phyloP scores from a whole-genome alignment of 2,888 invertebrate genomes.

The Mechanitis mazaeus region DNA sequence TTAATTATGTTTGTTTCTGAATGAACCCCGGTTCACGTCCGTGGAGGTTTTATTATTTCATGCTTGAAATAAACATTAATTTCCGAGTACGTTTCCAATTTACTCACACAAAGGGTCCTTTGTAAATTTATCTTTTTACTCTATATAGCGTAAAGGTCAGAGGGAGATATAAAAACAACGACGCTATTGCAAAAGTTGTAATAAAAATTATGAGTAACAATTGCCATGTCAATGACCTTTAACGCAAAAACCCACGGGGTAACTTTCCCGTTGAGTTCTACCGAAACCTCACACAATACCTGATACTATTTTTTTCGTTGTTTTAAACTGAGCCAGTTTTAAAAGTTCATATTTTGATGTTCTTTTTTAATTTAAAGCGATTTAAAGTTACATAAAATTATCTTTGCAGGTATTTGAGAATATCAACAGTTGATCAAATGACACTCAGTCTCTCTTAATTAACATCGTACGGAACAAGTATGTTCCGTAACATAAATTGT shows the following conservation, averaged over 20 bases:
- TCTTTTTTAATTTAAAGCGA: not conserved
- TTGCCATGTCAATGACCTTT: conserved; percentile 30
- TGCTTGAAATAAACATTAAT: not conserved
- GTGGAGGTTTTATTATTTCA: conserved; percentile 4
- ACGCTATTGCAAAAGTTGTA: conserved; percentile 32
- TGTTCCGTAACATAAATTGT: too few relatives aligned
- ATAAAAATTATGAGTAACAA: conserved; percentile 32
- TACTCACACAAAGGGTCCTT: conserved; percentile 32
- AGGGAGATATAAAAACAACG: conserved; percentile 40
- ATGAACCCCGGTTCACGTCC: conserved; percentile 6
- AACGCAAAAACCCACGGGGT: conserved; percentile 27
- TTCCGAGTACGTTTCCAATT: conserved; percentile 4
- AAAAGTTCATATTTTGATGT: conserved; percentile 28
- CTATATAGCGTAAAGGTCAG: conserved; percentile 28
- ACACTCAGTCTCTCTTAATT: too few relatives aligned
- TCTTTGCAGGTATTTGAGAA: too few relatives aligned
- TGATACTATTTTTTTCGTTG: conserved; percentile 32
- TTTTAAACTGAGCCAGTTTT: conserved; percentile 38
- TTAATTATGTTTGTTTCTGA: conserved; percentile 19
- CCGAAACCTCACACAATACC: conserved; percentile 39
- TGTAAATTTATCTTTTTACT: conserved; percentile 37
- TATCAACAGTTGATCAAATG: too few relatives aligned
- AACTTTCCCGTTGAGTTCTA: conserved; percentile 32
- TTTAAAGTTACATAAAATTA: too few relatives aligned
- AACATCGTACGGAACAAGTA: too few relatives aligned